Base-by-base conservation (phyloP, 2,888 invertebrate genomes). In the Nymphalis polychloros region DNA sequence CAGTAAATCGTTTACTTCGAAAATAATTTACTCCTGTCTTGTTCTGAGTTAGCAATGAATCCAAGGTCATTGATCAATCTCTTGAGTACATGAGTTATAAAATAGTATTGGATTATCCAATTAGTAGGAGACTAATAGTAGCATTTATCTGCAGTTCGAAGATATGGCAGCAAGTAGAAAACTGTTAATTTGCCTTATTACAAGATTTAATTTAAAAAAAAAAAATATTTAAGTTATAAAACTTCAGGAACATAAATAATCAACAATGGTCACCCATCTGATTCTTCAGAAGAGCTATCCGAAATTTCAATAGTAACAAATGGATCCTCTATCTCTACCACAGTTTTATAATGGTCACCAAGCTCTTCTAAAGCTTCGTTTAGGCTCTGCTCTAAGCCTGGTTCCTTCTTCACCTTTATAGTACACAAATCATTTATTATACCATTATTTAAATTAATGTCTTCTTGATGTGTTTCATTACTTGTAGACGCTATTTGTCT, bases 251-350 rank as follows among this genome's bases (percentile, higher is more conserved):
- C 10, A 19, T n/a, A 50, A 10, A 50, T n/a, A n/a, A n/a, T 50
- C 19, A 50, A 19, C 19, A 19, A 19, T 50, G 10, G 13, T 13
- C 8, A 50, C 20, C 20, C 19, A 50, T 49, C 31, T n/a, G 57
- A 66, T 57, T 78, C 78, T 23, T 78, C 79, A 31, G 84, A 84
- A 48, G 84, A 84, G 55, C 84, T 84, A 60, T 88, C 87, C 0
- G 87, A 88, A 65, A 90, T 86, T 52, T 90, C 88, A 48, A 89
- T 80, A 5, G 84, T 76, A 57, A 89, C 69, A 19, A 84, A 84
- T 1, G 88, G 87, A 67, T 88, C 87, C 75, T 84, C 82, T 20
- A 88, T 78, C 68, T 84, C 82, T 49, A 84, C 73, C 47, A 87
- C 76, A 5, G 78, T 71, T 49, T 79, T 79, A 69, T 74, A 85